A percentile compares a stretch with the other conserved stretches of the same genome.
Conservation (phyloP, 2,113 vertebrate genomes). For the Coregonus clupeaformis region DNA sequence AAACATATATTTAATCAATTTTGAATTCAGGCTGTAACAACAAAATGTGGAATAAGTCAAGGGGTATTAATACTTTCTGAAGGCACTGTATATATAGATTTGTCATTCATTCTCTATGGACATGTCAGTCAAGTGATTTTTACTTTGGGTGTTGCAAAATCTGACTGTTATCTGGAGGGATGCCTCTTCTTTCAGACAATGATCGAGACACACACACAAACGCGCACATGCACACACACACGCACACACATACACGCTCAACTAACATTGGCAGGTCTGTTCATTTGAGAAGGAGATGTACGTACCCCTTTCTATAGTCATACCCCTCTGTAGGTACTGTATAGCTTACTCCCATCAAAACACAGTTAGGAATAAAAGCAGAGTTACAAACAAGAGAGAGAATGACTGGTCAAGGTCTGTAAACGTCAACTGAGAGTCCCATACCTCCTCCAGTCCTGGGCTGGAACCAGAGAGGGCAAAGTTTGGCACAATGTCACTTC, state of each 20-base stretch:
- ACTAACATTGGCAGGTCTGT: slow-evolving; percentile 75
- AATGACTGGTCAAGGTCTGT: slow-evolving; percentile 61
- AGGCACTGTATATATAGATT: slow-evolving; percentile 56
- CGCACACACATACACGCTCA: slow-evolving; percentile 35
- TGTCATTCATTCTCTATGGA: slow-evolving; percentile 80
- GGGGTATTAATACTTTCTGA: no score
- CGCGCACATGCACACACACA: slow-evolving; percentile 5
- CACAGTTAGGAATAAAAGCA: slow-evolving; percentile 60
- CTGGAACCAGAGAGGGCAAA: slow-evolving; percentile 64
- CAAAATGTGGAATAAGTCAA: no score
- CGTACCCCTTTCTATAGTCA: slow-evolving; percentile 36
- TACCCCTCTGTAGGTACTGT: slow-evolving; percentile 57
- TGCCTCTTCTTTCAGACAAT: slow-evolving; percentile 69
- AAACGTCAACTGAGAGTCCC: slow-evolving; percentile 62
- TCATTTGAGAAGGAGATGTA: slow-evolving; percentile 71
- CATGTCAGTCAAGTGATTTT: slow-evolving; percentile 74
- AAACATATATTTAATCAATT: no score
- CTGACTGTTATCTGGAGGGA: slow-evolving; percentile 70
- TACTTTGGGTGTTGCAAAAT: slow-evolving; percentile 67
- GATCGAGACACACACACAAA: slow-evolving; percentile 66
- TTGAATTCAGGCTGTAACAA: no score
- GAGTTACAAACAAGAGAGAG: slow-evolving; percentile 70
- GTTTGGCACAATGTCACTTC: slow-evolving; percentile 75
- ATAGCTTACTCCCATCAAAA: slow-evolving; percentile 69
- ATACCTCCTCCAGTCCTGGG: slow-evolving; percentile 54